These are phyloP conservation scores for Protophormia terraenovae DNA, from an alignment of 2,888 invertebrate genomes.

Conservation along the genomic window DNA sequence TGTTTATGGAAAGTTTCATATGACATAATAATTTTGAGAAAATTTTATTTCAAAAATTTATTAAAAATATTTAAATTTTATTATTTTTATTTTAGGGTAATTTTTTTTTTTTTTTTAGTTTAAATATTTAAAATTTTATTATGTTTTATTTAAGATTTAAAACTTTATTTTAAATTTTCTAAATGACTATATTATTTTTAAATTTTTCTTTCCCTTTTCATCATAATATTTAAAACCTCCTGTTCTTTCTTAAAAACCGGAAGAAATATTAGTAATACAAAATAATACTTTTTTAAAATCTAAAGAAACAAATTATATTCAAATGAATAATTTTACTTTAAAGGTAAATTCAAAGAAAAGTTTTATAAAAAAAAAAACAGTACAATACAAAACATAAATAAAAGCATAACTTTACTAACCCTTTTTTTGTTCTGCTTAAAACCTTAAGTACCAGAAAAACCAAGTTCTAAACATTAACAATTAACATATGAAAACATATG, in stretches of 20 bases:
- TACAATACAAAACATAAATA: neutral
- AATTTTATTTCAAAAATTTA: no score
- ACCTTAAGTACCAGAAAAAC: neutral
- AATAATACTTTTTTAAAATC: constrained; percentile 1
- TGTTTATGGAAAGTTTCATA: no score
- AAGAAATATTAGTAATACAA: constrained; percentile 42
- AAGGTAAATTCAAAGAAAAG: neutral
- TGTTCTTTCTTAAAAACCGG: constrained; percentile 20
- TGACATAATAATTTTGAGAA: no score
- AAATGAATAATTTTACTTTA: constrained; percentile 30
- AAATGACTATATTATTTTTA: no score
- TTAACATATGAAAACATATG: constrained; percentile 8
- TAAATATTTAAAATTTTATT: no score
- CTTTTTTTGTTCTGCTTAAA: no score
- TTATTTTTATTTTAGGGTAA: no score
- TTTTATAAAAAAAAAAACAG: neutral
- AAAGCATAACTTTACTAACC: neutral
- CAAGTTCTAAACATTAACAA: neutral
- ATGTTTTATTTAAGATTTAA: no score
- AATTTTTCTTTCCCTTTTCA: no score
- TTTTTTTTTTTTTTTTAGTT: no score
- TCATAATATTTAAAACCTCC: neutral
- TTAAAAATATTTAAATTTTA: no score
- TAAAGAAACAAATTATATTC: constrained; percentile 31
- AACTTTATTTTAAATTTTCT: no score